A percentile compares a stretch with the other conserved stretches of the same genome.
Evolutionary conservation across 1,140 invertebrate species (phyloP).

Genomic region (Drosophila funebris): DNA sequence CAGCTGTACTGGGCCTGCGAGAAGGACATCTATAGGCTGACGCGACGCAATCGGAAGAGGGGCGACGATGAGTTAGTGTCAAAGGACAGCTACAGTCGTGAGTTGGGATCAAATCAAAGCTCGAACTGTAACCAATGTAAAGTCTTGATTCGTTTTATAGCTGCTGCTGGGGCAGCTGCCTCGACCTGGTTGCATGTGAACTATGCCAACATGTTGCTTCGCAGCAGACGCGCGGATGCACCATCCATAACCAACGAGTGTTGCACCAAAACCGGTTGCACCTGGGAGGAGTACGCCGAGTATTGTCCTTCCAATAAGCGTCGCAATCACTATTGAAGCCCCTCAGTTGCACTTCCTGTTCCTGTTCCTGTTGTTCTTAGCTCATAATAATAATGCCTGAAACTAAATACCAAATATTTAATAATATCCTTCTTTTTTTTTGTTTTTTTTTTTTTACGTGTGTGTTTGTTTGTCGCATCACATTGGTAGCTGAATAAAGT

Average conservation of each 20-base stretch:
- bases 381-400: conserved; percentile 4
- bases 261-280: conserved; percentile 86
- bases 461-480: conserved; percentile 27
- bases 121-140: too few relatives aligned
- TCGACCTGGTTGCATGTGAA: conserved; percentile 81
- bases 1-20: conserved; percentile 87
- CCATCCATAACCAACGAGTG: conserved; percentile 86
- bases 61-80: conserved; percentile 43
- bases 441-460: conserved; percentile 7
- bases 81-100: conserved; percentile 49
- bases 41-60: conserved; percentile 81
- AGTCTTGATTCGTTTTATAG: neutral
- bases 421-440: neutral
- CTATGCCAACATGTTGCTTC: conserved; percentile 79
- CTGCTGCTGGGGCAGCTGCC: conserved; percentile 15
- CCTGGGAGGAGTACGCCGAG: conserved; percentile 88
- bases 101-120: too few relatives aligned
- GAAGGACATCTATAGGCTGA: conserved; percentile 86
- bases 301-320: conserved; percentile 87
- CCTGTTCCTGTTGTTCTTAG: conserved; percentile 11
- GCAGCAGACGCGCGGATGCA: conserved; percentile 71
- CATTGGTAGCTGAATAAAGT: conserved; percentile 21
- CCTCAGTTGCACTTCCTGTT: conserved; percentile 2
- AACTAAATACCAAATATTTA: neutral
- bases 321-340: conserved; percentile 74